Percentiles rank a stretch among this genome's conserved stretches.
Conservation (phyloP, 2,797 vertebrate genomes). For the Tiaroga cobitis region DNA sequence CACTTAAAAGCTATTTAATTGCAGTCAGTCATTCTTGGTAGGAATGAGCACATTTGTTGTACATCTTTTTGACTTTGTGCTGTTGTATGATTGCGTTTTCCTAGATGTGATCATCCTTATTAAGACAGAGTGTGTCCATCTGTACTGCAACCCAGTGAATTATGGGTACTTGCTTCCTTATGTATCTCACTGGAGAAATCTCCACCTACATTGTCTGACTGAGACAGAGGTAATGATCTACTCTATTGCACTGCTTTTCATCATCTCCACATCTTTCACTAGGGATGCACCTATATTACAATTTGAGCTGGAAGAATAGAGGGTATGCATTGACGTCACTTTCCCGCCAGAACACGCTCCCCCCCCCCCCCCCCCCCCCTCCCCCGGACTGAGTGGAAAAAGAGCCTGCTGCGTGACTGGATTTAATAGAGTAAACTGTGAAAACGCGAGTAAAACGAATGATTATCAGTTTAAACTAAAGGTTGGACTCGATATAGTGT, state of each 20-base stretch:
- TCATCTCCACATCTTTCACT: conserved; percentile 7
- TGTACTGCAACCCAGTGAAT: conserved; percentile 98
- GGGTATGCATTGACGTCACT: too few relatives aligned
- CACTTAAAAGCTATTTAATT: not conserved
- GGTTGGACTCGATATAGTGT: too few relatives aligned
- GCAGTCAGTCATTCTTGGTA: not conserved
- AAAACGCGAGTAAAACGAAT: too few relatives aligned
- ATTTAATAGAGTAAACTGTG: too few relatives aligned
- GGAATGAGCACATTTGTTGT: not conserved
- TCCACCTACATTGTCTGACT: conserved; percentile 95
- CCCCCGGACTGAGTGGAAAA: too few relatives aligned
- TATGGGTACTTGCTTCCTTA: conserved; percentile 90
- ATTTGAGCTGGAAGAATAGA: not conserved
- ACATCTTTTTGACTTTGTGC: not conserved
- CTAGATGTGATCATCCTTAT: conserved; percentile 94
- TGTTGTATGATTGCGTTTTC: conserved; percentile 46
- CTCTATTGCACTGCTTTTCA: not conserved
- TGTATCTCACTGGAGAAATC: conserved; percentile 94
- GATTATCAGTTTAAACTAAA: too few relatives aligned
- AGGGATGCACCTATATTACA: not conserved
- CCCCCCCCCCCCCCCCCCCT: too few relatives aligned
- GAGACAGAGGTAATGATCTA: conserved; percentile 84
- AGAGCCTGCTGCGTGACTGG: too few relatives aligned
- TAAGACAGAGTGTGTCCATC: conserved; percentile 91
- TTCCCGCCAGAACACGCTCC: too few relatives aligned